Percentiles rank a stretch among this genome's conserved stretches.
Conservation (phyloP, 2,888 invertebrate genomes). For the Eupithecia dodoneata region DNA sequence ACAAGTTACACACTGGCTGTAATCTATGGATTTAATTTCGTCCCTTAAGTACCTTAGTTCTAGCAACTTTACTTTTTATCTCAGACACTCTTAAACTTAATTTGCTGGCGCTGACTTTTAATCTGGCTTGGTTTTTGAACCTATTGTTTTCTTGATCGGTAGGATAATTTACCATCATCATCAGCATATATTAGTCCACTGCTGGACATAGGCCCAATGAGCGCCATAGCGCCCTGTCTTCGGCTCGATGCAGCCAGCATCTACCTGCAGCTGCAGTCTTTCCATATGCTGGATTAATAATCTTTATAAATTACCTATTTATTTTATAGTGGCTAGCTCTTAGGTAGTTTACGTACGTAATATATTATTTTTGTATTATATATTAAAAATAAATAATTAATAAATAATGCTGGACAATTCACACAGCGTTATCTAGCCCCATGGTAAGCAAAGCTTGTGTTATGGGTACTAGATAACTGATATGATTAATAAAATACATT, state of each 20-base stretch:
- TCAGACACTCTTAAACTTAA: conserved; percentile 11
- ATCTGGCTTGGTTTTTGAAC: neutral
- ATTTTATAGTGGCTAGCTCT: neutral
- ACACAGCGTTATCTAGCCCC: too few species aligned
- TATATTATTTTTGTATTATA: too few species aligned
- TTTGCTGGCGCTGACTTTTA: conserved; percentile 6
- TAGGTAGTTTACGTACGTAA: neutral
- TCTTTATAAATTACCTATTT: neutral
- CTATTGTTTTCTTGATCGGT: neutral
- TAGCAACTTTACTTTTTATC: conserved; percentile 32
- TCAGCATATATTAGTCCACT: too few species aligned
- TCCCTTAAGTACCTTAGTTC: conserved; percentile 46
- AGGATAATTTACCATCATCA: neutral
- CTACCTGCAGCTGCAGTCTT: too few species aligned
- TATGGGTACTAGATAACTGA: too few species aligned
- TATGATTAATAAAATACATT: too few species aligned
- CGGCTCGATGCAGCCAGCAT: too few species aligned
- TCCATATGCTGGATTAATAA: neutral
- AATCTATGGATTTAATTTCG: conserved; percentile 69
- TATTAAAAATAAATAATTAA: too few species aligned
- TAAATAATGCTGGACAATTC: too few species aligned
- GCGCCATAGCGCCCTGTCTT: too few species aligned
- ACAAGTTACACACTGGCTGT: conserved; percentile 60
- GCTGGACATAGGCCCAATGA: too few species aligned
- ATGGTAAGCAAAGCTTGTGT: too few species aligned